Base-by-base conservation (phyloP, 1,140 invertebrate species). In the Dermatophagoides farinae region DNA sequence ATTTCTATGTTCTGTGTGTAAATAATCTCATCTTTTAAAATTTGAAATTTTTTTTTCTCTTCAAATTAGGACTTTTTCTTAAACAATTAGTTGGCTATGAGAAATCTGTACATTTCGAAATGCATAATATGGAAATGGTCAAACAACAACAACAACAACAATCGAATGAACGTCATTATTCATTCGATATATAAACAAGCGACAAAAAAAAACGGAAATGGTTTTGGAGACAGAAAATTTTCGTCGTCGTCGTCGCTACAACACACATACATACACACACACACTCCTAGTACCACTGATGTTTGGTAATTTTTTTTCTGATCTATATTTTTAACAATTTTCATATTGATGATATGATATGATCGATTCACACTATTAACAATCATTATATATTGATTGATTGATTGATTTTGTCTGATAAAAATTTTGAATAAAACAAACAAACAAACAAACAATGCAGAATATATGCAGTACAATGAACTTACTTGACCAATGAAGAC, bases 401-500 rank as follows among this genome's bases (percentile, higher is more conserved):
- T 8, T 41, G 40, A 10, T 41, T 10, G 40, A 10, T 41, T 41
- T 41, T 41, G 40, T 10, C 40, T 41, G n/a, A 31, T 4, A 31
- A 31, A 31, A 31, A 31, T 31, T 31, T 31, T 31, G 31, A 4
- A 4, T 31, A 44, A 44, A 53, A n/a, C 20, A 25, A 25, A 14
- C 1, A n/a, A 53, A 53, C 5, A 53, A n/a, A 39, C 14, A 2
- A 53, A 25, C 0, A 1, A 1, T 18, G 8, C 31, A 31, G 2
- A 31, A 31, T 31, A n/a, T 31, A 31, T 2, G 8, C 2, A 31
- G 31, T 8, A 31, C 31, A 31, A 4, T 31, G 31, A 31, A 39
- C 40, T 38, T 54, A 41, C 51, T 49, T 38, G 58, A 47, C 62
- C 62, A 63, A 41, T 63, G 58, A 40, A 63, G 55, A 39, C 18